Percentiles rank a stretch among this genome's conserved stretches.
phyloP scores from a whole-genome alignment of 1,140 invertebrate genomes.

The Heliconius hewitsoni region DNA sequence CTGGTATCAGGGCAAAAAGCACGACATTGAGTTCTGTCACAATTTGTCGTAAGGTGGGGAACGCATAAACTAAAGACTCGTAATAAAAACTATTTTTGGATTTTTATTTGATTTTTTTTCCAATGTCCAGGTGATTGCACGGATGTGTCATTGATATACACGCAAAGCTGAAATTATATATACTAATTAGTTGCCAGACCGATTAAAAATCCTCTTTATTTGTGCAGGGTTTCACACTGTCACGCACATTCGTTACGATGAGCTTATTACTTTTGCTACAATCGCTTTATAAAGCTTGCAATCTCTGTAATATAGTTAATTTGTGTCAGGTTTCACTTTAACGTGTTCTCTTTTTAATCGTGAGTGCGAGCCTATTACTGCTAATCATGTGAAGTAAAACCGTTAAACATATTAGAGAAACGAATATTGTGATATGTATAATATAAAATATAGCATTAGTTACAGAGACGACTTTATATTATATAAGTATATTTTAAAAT shows the following conservation, averaged over 20 bases:
- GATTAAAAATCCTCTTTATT: slow-evolving; percentile 36
- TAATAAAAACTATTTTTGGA: no score
- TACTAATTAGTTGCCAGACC: slow-evolving; percentile 32
- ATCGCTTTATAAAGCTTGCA: slow-evolving; percentile 24
- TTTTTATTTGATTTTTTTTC: neutral
- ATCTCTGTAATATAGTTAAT: slow-evolving; percentile 19
- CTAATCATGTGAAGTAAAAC: slow-evolving; percentile 4
- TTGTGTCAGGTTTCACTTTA: slow-evolving; percentile 7
- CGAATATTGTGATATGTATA: neutral
- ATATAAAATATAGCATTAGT: neutral
- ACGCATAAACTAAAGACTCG: no score
- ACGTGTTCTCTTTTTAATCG: slow-evolving; percentile 3
- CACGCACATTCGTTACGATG: slow-evolving; percentile 27
- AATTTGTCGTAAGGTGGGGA: no score
- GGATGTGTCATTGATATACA: slow-evolving; percentile 25
- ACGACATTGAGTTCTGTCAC: no score
- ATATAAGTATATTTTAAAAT: no score
- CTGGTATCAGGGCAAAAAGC: no score
- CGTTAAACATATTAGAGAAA: slow-evolving; percentile 1
- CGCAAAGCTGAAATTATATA: slow-evolving; percentile 24
- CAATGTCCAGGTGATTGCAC: slow-evolving; percentile 27
- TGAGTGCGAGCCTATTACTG: neutral
- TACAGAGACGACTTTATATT: neutral
- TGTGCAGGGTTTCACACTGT: slow-evolving; percentile 31
- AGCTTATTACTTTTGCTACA: slow-evolving; percentile 2